Evolutionary conservation across 2,797 vertebrate genomes (phyloP).

Genomic region (Coregonus sp.): DNA sequence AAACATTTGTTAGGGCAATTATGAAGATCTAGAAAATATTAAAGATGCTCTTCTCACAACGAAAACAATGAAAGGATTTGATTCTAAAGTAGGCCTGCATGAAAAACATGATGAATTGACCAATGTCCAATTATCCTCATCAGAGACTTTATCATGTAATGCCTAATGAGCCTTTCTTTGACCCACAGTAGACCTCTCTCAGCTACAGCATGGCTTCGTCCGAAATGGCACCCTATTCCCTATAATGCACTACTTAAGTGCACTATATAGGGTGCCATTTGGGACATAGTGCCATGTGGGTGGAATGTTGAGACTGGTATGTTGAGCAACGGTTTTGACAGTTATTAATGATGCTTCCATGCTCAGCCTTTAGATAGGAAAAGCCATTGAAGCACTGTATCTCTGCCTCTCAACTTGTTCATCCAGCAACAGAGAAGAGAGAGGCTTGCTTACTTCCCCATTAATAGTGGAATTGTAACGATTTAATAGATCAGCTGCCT

Average conservation of each 20-base stretch:
- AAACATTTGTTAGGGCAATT: slow-evolving; percentile 35
- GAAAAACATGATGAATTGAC: slow-evolving; percentile 10
- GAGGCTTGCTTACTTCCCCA: not conserved
- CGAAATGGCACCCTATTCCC: not conserved
- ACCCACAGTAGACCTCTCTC: not conserved
- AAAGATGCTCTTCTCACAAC: slow-evolving; percentile 26
- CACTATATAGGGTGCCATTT: not conserved
- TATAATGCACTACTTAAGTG: not conserved
- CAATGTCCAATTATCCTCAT: not conserved
- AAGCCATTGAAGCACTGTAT: not conserved
- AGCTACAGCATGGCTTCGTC: not conserved
- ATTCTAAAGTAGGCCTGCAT: not conserved
- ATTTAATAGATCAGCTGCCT: not conserved
- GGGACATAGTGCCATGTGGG: not conserved
- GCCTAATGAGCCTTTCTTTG: not conserved
- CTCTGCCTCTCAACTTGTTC: not conserved
- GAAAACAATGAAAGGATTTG: slow-evolving; percentile 2
- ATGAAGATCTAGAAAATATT: slow-evolving; percentile 43
- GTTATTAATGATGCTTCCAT: not conserved
- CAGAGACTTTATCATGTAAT: not conserved
- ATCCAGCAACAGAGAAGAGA: not conserved
- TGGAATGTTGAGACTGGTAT: not conserved
- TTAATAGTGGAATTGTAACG: not conserved
- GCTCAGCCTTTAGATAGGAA: not conserved
- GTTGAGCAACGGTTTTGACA: not conserved